Evolutionary conservation across 2,113 vertebrate genomes (phyloP).

Genomic region (Daphoenositta chrysoptera): DNA sequence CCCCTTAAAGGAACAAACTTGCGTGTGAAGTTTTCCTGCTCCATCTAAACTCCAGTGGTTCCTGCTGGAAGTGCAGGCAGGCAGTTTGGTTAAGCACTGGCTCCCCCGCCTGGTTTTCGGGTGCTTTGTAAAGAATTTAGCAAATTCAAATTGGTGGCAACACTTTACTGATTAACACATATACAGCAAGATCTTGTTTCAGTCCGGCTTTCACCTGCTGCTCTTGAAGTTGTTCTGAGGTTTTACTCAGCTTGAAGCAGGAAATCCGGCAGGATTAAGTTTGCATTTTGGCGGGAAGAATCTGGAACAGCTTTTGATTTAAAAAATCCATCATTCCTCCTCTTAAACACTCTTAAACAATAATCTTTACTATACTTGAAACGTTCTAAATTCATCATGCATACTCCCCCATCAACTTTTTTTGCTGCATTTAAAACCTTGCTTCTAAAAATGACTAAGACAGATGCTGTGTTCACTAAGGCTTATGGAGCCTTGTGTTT

Average conservation of each 20-base stretch:
- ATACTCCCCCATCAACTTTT: accelerated
- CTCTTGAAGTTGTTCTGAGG: background rate
- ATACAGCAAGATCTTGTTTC: background rate
- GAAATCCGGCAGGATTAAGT: background rate
- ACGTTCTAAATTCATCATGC: background rate
- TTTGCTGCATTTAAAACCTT: background rate
- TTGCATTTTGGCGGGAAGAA: background rate
- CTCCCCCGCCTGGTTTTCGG: conserved; percentile 20
- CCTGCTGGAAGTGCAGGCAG: accelerated
- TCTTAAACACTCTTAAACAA: background rate
- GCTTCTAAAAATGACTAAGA: background rate
- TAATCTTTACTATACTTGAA: background rate
- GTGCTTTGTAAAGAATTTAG: background rate
- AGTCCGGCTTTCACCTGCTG: background rate
- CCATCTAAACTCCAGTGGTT: accelerated
- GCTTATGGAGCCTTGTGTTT: background rate
- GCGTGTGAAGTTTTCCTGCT: background rate
- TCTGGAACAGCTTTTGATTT: background rate
- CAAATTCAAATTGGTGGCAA: background rate
- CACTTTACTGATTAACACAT: background rate
- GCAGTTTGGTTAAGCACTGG: background rate
- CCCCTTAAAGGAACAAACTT: background rate
- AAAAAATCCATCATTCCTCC: background rate
- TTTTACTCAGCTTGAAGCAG: background rate
- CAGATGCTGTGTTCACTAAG: background rate